A percentile compares a stretch with the other conserved stretches of the same genome.
phyloP scores from a whole-genome alignment of 1,140 invertebrate genomes.

The Stegodyphus mimosarum region DNA sequence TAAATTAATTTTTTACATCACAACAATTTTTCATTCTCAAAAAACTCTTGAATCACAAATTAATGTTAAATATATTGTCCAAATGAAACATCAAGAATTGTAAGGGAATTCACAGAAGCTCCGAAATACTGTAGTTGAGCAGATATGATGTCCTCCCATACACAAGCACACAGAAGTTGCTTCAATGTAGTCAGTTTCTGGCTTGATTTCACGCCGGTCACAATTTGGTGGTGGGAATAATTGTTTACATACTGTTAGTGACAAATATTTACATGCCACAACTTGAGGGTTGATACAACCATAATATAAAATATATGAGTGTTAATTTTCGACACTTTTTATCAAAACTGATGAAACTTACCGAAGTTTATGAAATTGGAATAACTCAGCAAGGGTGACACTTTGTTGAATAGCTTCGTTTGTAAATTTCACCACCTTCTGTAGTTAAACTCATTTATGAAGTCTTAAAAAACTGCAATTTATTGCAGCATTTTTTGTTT shows the following conservation, averaged over 20 bases:
- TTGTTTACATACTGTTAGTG: not conserved
- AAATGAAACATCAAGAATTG: slow-evolving; percentile 28
- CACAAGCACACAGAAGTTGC: not conserved
- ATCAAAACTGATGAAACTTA: too few relatives aligned
- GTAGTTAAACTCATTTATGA: too few relatives aligned
- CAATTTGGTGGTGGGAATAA: not conserved
- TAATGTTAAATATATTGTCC: not conserved
- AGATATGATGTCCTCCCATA: not conserved
- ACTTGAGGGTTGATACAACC: not conserved
- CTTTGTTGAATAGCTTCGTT: too few relatives aligned
- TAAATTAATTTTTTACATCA: too few relatives aligned
- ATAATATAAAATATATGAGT: not conserved
- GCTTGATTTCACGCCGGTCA: not conserved
- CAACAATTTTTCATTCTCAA: too few relatives aligned
- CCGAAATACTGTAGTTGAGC: slow-evolving; percentile 19
- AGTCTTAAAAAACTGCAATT: too few relatives aligned
- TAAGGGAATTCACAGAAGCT: slow-evolving; percentile 13
- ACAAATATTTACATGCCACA: not conserved
- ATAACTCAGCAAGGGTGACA: too few relatives aligned
- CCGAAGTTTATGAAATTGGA: too few relatives aligned
- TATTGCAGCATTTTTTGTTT: too few relatives aligned
- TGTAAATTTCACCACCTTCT: too few relatives aligned
- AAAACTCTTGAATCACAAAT: too few relatives aligned
- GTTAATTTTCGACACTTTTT: not conserved
- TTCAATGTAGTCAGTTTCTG: not conserved